These are phyloP conservation scores for Archocentrus centrarchus DNA, from an alignment of 2,113 vertebrate species.

Conservation along the genomic window DNA sequence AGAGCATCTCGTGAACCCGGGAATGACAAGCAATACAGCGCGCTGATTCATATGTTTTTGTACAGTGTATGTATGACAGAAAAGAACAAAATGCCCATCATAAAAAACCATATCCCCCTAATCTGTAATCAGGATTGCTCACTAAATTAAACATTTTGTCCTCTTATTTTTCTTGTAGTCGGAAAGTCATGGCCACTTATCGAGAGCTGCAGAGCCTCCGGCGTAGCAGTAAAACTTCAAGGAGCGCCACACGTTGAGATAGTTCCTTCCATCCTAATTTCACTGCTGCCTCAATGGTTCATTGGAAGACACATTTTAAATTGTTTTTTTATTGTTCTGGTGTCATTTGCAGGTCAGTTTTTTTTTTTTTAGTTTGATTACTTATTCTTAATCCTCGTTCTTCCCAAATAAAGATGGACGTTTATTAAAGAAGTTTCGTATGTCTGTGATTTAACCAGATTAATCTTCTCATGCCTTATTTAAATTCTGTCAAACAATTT, in stretches of 20 bases:
- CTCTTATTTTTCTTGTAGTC: slow-evolving; percentile 56
- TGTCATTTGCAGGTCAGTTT: background rate
- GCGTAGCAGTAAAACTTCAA: slow-evolving; percentile 57
- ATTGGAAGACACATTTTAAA: background rate
- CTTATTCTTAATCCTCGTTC: background rate
- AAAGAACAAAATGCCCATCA: too few relatives aligned
- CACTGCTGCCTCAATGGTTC: background rate
- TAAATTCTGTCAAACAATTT: background rate
- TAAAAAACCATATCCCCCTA: too few relatives aligned
- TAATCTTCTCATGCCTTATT: background rate
- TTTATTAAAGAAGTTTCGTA: background rate
- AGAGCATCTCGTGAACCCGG: too few relatives aligned
- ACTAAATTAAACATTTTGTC: too few relatives aligned
- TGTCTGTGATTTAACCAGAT: background rate
- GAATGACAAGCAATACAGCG: too few relatives aligned
- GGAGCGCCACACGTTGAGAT: slow-evolving; percentile 17
- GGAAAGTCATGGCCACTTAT: slow-evolving; percentile 75
- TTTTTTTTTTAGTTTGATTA: slow-evolving; percentile 7
- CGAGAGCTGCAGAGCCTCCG: slow-evolving; percentile 72
- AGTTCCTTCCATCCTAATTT: background rate
- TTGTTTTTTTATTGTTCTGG: background rate
- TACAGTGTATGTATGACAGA: too few relatives aligned
- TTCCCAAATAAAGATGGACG: slow-evolving; percentile 28
- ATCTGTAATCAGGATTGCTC: too few relatives aligned
- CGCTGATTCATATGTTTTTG: too few relatives aligned